These are phyloP conservation scores for Lasioglossum malachurum DNA, from an alignment of 2,888 invertebrate species.

Conservation along the genomic window DNA sequence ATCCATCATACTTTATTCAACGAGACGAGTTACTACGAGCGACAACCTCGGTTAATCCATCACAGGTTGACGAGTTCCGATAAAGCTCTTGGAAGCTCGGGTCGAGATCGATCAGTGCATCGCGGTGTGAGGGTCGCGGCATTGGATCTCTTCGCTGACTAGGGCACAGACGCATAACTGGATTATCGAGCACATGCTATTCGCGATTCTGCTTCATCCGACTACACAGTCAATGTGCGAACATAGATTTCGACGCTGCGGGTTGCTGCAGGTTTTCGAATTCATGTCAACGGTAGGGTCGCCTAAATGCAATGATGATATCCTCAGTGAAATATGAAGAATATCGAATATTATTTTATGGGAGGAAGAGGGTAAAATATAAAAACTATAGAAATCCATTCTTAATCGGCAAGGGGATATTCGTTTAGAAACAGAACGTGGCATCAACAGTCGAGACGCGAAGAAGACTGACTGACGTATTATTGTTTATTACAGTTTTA, in stretches of 20 bases:
- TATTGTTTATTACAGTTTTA: no score
- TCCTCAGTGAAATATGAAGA: no score
- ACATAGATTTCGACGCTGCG: no score
- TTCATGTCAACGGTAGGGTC: neutral
- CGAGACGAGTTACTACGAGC: neutral
- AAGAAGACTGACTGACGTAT: no score
- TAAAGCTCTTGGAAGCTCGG: neutral
- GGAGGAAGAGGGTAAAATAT: no score
- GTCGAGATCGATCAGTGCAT: neutral
- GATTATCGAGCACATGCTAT: slow-evolving; percentile 2
- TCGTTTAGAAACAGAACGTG: no score
- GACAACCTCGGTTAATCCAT: neutral
- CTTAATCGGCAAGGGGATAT: no score
- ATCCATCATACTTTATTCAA: neutral
- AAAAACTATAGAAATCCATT: no score
- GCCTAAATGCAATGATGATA: neutral
- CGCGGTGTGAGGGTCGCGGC: neutral
- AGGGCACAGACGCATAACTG: neutral
- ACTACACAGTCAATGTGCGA: neutral
- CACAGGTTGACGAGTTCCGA: neutral
- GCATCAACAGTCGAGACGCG: no score
- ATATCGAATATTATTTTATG: no score
- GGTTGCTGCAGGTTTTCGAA: no score
- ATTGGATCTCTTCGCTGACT: slow-evolving; percentile 3
- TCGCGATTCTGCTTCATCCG: neutral